Conservation (phyloP, 2,888 invertebrate species). For the Lamellibrachia columna region DNA sequence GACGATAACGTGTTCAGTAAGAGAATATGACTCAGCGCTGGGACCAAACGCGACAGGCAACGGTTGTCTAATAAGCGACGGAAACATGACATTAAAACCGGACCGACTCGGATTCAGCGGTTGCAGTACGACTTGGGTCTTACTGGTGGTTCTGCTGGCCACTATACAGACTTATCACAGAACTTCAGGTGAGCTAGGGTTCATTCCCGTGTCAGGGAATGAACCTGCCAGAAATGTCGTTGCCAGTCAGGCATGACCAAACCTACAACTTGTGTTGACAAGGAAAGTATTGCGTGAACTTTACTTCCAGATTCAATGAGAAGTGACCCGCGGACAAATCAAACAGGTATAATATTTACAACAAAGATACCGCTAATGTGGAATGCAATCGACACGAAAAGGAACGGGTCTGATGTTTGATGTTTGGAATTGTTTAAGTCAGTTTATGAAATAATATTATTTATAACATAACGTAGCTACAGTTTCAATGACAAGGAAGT, state of each 20-base stretch:
- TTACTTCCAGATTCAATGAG: neutral
- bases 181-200: neutral
- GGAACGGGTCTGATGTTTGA: neutral
- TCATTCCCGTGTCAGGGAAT: neutral
- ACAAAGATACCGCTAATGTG: neutral
- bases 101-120: neutral
- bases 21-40: neutral
- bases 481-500: neutral
- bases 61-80: neutral
- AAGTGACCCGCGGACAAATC: neutral
- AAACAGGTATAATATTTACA: neutral
- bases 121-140: neutral
- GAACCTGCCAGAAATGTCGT: neutral
- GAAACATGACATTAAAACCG: neutral
- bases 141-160: neutral
- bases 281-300: neutral
- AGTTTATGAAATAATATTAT: neutral
- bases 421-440: neutral
- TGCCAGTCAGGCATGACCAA: neutral
- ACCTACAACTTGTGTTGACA: neutral
- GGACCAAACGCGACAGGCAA: neutral
- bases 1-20: neutral
- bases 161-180: neutral
- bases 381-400: neutral
- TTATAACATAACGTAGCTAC: neutral